Evolutionary conservation across 2,888 invertebrate species (phyloP), one percentile per base, ranked within the genome.

Genomic region (Syrphus vitripennis): DNA sequence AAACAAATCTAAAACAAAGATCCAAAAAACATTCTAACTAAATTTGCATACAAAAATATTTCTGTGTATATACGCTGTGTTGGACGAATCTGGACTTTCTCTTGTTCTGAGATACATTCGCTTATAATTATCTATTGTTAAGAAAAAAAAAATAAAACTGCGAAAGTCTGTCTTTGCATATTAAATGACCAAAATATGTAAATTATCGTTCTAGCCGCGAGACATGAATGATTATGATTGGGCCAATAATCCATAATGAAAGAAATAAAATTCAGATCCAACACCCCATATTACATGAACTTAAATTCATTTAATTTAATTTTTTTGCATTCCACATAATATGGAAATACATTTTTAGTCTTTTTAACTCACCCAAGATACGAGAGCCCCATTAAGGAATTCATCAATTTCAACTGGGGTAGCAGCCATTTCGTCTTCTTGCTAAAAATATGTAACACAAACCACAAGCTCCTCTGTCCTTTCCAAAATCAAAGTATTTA

Each of bases 371-470:
- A 97, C 97, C 97, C 97, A 97, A 92, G 96, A 95, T 90, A 97
- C 96, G 89, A 97, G 94, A 90, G 97, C 96, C 90, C 97, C 97
- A 91, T 95, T 94, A 92, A 97, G 94, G 93, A 97, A 96, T 91
- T 97, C 96, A 91, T 97, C 96, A 90, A 97, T 95, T 93, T 96
- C 96, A 90, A 94, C 93, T 90, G 95, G 94, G 91, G 91, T 90
- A 88, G 92, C 91, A 88, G 91, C 90, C 88, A 89, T 89, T 88
- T 88, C 86, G 61, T 79, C 83, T 77, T 55, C 69, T 76, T 77
- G 76, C 71, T 50, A 76, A 84, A 84, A 83, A 40, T 19, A 59
- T 74, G 57, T 40, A 45, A 45, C 45, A 37, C 50, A 71, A 76
- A 50, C 65, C 45, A 37, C 50, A 71, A 76, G 59, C 65, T 71